These are phyloP conservation scores for Craseonycteris thonglongyai DNA, from an alignment of 2,113 vertebrate species.

Conservation along the genomic window DNA sequence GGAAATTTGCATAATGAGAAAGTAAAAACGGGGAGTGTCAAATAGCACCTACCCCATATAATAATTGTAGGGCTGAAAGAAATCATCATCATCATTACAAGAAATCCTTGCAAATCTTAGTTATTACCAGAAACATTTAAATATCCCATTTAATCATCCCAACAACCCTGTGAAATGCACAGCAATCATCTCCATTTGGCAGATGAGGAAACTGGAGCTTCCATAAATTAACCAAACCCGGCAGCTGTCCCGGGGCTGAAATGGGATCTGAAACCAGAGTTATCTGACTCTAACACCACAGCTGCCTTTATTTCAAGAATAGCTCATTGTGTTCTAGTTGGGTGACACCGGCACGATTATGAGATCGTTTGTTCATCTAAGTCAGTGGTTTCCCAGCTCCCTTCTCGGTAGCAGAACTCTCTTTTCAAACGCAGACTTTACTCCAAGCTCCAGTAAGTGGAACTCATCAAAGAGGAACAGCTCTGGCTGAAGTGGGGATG, in stretches of 20 bases:
- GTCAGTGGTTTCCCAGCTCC: neutral
- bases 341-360: neutral
- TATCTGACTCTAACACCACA: neutral
- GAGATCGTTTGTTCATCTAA: neutral
- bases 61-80: neutral
- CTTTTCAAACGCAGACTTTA: neutral
- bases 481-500: neutral
- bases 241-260: neutral
- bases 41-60: neutral
- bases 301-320: neutral
- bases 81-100: neutral
- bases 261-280: neutral
- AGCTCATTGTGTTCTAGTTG: neutral
- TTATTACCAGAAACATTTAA: neutral
- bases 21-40: neutral
- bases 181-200: neutral
- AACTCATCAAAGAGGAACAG: neutral
- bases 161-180: neutral
- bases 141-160: neutral
- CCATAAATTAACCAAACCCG: neutral
- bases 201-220: constrained; percentile 41
- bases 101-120: neutral
- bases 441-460: neutral
- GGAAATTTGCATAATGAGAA: neutral
- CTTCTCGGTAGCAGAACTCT: neutral